Percentiles rank a stretch among this genome's conserved stretches.
Evolutionary conservation across 1,140 invertebrate species (phyloP).

Genomic region (Drosophila trapezifrons): DNA sequence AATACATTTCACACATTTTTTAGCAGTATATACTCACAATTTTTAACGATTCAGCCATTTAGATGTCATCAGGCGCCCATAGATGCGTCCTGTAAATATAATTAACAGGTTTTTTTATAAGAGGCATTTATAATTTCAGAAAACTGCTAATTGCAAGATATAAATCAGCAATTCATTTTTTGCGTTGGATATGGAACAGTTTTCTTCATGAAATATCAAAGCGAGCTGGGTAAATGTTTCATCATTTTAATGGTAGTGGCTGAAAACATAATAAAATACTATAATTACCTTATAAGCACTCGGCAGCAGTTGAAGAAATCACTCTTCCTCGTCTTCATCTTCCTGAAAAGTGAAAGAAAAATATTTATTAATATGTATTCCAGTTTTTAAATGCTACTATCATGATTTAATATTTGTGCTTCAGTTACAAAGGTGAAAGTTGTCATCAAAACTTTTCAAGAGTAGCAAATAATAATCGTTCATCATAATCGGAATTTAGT

Average conservation of each 20-base stretch:
- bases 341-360: conserved; percentile 2
- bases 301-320: background rate
- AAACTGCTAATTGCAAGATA: background rate
- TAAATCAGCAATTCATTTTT: conserved; percentile 11
- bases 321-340: background rate
- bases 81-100: background rate
- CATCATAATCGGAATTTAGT: conserved; percentile 7
- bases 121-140: too few relatives aligned
- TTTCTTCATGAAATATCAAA: conserved; percentile 33
- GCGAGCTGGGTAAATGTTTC: conserved; percentile 37
- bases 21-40: background rate
- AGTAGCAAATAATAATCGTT: conserved; percentile 38
- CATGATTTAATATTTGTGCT: background rate
- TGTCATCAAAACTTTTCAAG: conserved; percentile 29
- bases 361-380: background rate
- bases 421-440: conserved; percentile 35
- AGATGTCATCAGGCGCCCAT: background rate
- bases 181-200: conserved; percentile 36
- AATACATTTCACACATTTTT: background rate
- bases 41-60: background rate
- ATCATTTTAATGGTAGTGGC: conserved; percentile 1
- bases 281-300: background rate
- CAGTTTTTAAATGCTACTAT: background rate
- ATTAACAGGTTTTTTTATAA: background rate
- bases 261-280: background rate